Conservation (phyloP, 92 coral and sea anemone genomes). For the Phymanthus crucifer region DNA sequence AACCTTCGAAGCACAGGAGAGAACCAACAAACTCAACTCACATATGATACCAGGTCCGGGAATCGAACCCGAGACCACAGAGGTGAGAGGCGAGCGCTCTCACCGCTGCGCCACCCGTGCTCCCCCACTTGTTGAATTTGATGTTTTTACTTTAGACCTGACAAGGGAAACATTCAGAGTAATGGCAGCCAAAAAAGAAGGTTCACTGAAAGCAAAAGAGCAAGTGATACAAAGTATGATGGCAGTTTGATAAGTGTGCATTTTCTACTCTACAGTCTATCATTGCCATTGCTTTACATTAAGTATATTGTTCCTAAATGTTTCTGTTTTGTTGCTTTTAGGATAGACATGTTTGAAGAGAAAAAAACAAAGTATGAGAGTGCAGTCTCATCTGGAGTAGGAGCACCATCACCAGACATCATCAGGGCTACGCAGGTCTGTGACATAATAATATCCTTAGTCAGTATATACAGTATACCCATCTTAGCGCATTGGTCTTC, state of each 20-base stretch:
- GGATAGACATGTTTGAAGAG: slow-evolving; percentile 23
- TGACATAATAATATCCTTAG: neutral
- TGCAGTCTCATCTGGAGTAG: slow-evolving; percentile 51
- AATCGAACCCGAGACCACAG: too few relatives aligned
- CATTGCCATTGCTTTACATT: neutral
- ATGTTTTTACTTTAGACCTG: neutral
- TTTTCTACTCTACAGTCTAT: neutral
- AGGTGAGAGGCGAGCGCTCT: too few relatives aligned
- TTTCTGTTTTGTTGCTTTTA: neutral
- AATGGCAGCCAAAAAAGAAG: slow-evolving; percentile 16
- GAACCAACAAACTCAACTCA: too few relatives aligned
- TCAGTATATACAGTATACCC: too few relatives aligned
- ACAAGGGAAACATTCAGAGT: neutral
- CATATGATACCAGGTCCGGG: too few relatives aligned
- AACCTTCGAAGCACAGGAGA: too few relatives aligned
- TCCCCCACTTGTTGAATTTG: neutral
- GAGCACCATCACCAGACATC: slow-evolving; percentile 78
- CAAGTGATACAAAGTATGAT: slow-evolving; percentile 17
- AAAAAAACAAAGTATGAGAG: slow-evolving; percentile 26
- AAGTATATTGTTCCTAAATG: neutral
- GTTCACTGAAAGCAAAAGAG: slow-evolving; percentile 18
- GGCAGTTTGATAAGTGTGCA: neutral
- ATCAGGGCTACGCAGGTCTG: slow-evolving; percentile 78
- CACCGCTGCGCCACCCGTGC: too few relatives aligned
- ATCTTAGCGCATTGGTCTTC: too few relatives aligned